Evolutionary conservation across 1,140 invertebrate genomes (phyloP).

Genomic region (Drosophila tani): DNA sequence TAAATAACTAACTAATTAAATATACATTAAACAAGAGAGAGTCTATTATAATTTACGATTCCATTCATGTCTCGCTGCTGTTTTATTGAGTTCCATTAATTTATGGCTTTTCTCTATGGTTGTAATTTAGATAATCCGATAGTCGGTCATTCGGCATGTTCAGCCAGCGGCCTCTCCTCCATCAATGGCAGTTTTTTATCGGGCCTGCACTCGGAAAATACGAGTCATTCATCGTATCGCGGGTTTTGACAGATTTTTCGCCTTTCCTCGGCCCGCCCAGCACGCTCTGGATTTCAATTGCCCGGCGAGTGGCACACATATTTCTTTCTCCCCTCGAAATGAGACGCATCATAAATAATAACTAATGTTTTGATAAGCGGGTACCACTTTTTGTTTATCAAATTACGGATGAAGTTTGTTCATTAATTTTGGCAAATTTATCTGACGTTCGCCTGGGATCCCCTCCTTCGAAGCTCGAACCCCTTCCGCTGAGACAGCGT

Average conservation of each 20-base stretch:
- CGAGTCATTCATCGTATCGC: slow-evolving; percentile 31
- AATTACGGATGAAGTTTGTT: slow-evolving; percentile 54
- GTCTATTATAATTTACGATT: neutral
- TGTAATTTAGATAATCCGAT: slow-evolving; percentile 35
- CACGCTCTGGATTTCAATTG: slow-evolving; percentile 37
- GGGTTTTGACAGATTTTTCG: slow-evolving; percentile 40
- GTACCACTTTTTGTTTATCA: slow-evolving; percentile 51
- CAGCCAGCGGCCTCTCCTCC: neutral
- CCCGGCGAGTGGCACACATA: slow-evolving; percentile 26
- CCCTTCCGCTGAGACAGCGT: slow-evolving; percentile 36
- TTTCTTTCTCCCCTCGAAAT: slow-evolving; percentile 8
- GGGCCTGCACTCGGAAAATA: slow-evolving; percentile 23
- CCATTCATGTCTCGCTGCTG: slow-evolving; percentile 4
- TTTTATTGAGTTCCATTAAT: slow-evolving; percentile 34
- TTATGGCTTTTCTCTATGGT: slow-evolving; percentile 27
- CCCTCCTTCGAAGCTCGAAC: neutral
- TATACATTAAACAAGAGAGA: neutral
- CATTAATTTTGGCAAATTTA: slow-evolving; percentile 57
- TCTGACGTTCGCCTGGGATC: slow-evolving; percentile 3
- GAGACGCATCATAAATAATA: slow-evolving; percentile 59
- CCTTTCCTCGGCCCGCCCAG: slow-evolving; percentile 29
- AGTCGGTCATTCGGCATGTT: slow-evolving; percentile 11
- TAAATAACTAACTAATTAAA: neutral
- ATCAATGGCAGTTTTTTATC: slow-evolving; percentile 40
- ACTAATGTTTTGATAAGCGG: slow-evolving; percentile 55